Evolutionary conservation across 2,888 invertebrate genomes (phyloP), one percentile per base, ranked within the genome.

Genomic region (Cerastis leucographa): DNA sequence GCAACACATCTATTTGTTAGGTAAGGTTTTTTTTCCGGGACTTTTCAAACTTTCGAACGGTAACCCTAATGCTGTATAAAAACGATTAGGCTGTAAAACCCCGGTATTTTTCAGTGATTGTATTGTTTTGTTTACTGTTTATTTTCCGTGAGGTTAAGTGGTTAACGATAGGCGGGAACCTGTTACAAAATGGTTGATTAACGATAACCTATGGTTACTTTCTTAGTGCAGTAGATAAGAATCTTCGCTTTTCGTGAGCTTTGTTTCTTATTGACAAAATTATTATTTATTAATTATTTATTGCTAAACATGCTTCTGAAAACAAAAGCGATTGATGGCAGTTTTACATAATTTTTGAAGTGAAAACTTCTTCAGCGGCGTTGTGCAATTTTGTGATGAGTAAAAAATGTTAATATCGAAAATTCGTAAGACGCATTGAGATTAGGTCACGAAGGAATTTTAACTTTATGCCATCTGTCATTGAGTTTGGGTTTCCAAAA

Each of bases 41-140:
- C 29, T 29, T 56, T 25, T 25, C 14, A 25, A 56, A 56, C 46
- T 49, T 49, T 54, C n/a, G 5, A 59, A 29, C 42, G 64, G 42
- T 42, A n/a, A 64, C 42, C n/a, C n/a, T 64, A 64, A n/a, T 17
- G 0, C 7, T 42, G 22, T 64, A 59, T n/a, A 62, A 65, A 82
- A 71, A 42, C 70, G 44, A 75, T 75, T 40, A 71, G 14, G 66
- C 51, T 64, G 25, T 71, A 56, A 62, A 44, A 25, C 71, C 56
- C 29, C 5, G 67, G 74, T 71, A 62, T 64, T 85, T 77, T 73
- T 81, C 85, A 78, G 19, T 62, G 72, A 78, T 85, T 78, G 46
- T 81, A 54, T 81, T 81, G 35, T 80, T 65, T 56, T 51, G 71
- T 72, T 82, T n/a, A 64, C 54, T 62, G 79, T 76, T 76, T 59